Conservation (phyloP, 2,888 invertebrate genomes). For the Calliopum simillimum region DNA sequence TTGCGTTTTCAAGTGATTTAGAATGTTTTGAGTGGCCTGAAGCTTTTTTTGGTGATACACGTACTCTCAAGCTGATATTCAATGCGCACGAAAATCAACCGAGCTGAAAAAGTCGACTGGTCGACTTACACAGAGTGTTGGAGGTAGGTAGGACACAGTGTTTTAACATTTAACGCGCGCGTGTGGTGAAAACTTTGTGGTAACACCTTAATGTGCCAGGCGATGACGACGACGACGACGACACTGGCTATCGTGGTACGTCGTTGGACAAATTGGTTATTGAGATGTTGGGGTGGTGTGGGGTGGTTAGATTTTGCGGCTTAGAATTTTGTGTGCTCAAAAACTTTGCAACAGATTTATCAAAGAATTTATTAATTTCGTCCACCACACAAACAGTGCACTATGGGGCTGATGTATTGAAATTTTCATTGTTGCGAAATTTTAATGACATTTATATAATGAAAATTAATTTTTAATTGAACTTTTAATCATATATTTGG, state of each 20-base stretch:
- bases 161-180: conserved; percentile 44
- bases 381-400: neutral
- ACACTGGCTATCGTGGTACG: no score
- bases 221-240: no score
- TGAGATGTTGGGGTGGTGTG: no score
- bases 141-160: neutral
- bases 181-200: conserved; percentile 25
- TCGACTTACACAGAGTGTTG: conserved; percentile 15
- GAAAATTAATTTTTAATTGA: no score
- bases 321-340: conserved; percentile 33
- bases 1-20: conserved; percentile 61
- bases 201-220: conserved; percentile 18
- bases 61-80: neutral
- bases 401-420: no score
- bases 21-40: conserved; percentile 25
- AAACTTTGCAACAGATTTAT: conserved; percentile 59
- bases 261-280: no score
- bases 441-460: no score
- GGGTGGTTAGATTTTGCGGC: neutral
- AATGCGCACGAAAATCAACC: neutral
- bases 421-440: no score
- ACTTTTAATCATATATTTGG: no score
- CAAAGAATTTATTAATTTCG: conserved; percentile 45
- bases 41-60: neutral
- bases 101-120: neutral